Evolutionary conservation across 1,140 invertebrate species (phyloP), one percentile per base, ranked within the genome.

Genomic region (Drosophila arawakana): DNA sequence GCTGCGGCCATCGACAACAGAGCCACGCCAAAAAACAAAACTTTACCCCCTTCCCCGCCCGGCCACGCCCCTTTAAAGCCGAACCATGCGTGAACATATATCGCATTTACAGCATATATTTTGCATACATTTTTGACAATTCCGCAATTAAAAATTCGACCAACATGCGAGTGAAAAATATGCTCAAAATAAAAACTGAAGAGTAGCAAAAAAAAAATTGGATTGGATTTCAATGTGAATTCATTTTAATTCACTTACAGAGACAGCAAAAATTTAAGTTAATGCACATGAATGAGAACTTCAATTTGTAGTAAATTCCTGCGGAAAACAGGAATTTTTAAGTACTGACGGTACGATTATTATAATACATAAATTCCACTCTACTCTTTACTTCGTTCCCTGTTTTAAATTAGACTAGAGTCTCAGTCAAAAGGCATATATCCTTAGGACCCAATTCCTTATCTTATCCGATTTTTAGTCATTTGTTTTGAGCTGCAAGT

Each of bases 71-170:
- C 49, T 37, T 47, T 47, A 43, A 71, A 49, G 35, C 43, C 66
- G 41, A 69, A 18, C 35, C 65, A 67, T 73, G 65, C 60, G 47
- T 59, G 47, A 68, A 73, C 41, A 61, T 37, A 55, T 52, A 13
- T 35, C 25, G 7, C 13, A 70, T 41, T 15, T 49, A 11, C 7
- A 25, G 15, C 37, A 52, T 46, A 54, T 62, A 30, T 30, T 30
- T 30, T 30, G 25, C 25, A 30, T 30, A 30, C 25, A 30, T 63
- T 70, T 74, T 57, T 58, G 67, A 70, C 67, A 70, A 54, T 68
- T 60, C 21, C 41, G 59, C 63, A 67, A 57, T 68, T 59, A 49
- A 63, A 57, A 62, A 57, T 54, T 68, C 15, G 21, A 37, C 59
- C 25, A 30, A 30, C 25, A 30, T 30, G 25, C 25, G 6, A 30